These are phyloP conservation scores for Stomatorhinus ivindoensis DNA, from an alignment of 2,113 vertebrate species.

Conservation along the genomic window DNA sequence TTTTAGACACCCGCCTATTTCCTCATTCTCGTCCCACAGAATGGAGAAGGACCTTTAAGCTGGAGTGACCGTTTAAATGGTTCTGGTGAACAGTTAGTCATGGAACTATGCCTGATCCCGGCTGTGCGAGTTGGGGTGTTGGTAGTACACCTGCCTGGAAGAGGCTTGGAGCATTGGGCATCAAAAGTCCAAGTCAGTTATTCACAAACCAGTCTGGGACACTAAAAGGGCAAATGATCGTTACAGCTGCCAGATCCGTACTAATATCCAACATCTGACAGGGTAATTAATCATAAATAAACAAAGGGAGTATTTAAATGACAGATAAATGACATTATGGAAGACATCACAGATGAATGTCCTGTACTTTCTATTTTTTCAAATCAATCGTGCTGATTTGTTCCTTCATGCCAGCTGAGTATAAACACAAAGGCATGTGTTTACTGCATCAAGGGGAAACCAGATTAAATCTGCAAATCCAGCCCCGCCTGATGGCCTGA, in stretches of 20 bases:
- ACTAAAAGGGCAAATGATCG: neutral
- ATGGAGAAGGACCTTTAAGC: neutral
- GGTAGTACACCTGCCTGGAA: neutral
- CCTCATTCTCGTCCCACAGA: neutral
- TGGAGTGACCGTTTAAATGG: neutral
- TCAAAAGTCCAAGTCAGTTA: slow-evolving; percentile 27
- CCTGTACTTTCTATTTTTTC: neutral
- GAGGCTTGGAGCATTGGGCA: slow-evolving; percentile 9
- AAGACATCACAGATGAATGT: neutral
- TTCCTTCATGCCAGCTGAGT: neutral
- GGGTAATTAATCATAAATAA: neutral
- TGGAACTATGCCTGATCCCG: neutral
- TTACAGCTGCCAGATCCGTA: neutral
- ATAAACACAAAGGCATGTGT: neutral
- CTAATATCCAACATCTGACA: neutral
- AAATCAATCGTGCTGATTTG: neutral
- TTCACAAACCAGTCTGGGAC: slow-evolving; percentile 21
- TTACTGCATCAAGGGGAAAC: neutral
- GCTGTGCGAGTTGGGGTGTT: neutral
- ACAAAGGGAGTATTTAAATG: neutral
- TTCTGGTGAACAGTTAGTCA: neutral
- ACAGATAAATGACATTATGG: neutral
- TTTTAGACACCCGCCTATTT: neutral
- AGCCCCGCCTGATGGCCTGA: neutral
- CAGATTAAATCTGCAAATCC: slow-evolving; percentile 7